Evolutionary conservation across 2,113 vertebrate species (phyloP).

Genomic region (Erythrocercus mccallii): DNA sequence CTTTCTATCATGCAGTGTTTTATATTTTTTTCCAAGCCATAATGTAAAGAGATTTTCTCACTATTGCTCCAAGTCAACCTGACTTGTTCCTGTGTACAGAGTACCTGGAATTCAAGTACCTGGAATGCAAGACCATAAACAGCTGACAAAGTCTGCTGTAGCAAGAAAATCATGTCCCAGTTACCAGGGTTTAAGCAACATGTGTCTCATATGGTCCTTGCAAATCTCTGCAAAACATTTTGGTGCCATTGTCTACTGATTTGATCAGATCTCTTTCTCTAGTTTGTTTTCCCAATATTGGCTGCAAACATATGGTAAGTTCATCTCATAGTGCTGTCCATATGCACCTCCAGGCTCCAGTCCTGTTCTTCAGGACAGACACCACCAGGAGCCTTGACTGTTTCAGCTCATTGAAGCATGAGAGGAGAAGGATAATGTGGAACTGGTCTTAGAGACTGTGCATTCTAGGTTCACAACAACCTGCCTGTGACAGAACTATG

Average conservation of each 20-base stretch:
- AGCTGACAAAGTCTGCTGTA: not conserved
- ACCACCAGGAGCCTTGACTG: fast-evolving
- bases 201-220: not conserved
- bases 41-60: not conserved
- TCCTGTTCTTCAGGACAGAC: not conserved
- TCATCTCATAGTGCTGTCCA: not conserved
- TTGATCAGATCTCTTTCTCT: not conserved
- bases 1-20: not conserved
- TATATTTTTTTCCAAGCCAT: not conserved
- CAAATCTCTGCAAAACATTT: not conserved
- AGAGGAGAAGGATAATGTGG: not conserved
- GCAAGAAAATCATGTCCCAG: not conserved
- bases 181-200: not conserved
- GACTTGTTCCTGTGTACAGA: not conserved
- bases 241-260: not conserved
- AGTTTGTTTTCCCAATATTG: not conserved
- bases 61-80: not conserved
- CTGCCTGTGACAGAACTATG: not conserved
- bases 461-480: not conserved
- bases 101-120: not conserved
- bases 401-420: not conserved
- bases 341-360: not conserved
- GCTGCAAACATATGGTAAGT: not conserved
- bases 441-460: not conserved
- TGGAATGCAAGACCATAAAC: not conserved